Evolutionary conservation across 2,797 vertebrate genomes (phyloP).

Genomic region (Enteromius anoplus): DNA sequence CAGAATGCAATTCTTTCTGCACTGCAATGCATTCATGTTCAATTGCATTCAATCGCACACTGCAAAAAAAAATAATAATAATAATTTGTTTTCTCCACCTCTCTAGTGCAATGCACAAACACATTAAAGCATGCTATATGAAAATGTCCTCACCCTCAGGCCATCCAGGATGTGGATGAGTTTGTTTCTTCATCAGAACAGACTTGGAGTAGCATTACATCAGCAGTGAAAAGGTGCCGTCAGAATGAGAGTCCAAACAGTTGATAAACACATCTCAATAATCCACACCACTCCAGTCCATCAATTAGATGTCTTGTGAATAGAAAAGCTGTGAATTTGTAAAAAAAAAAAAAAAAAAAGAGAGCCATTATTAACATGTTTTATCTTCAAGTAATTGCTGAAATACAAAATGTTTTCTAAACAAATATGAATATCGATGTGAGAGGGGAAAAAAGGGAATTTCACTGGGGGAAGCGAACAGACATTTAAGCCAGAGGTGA

Average conservation of each 20-base stretch:
- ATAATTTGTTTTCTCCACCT: background rate
- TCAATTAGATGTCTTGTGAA: background rate
- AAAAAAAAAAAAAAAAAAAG: background rate
- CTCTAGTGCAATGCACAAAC: background rate
- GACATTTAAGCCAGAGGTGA: background rate
- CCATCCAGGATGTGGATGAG: background rate
- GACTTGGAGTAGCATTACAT: background rate
- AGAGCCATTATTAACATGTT: background rate
- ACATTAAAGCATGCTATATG: background rate
- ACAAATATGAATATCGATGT: background rate
- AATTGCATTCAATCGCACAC: background rate
- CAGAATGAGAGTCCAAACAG: background rate
- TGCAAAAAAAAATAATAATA: background rate
- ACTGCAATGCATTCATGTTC: background rate
- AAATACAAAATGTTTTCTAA: background rate
- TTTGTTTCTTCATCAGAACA: background rate
- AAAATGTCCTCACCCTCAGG: background rate
- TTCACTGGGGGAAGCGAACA: background rate
- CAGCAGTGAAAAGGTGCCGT: background rate
- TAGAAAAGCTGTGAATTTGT: background rate
- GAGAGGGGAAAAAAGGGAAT: background rate
- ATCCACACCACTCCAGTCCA: background rate
- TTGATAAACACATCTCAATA: background rate
- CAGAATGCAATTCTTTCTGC: background rate
- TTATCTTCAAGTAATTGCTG: background rate